Evolutionary conservation across 2,113 vertebrate genomes (phyloP).

Genomic region (Eurypyga helias): DNA sequence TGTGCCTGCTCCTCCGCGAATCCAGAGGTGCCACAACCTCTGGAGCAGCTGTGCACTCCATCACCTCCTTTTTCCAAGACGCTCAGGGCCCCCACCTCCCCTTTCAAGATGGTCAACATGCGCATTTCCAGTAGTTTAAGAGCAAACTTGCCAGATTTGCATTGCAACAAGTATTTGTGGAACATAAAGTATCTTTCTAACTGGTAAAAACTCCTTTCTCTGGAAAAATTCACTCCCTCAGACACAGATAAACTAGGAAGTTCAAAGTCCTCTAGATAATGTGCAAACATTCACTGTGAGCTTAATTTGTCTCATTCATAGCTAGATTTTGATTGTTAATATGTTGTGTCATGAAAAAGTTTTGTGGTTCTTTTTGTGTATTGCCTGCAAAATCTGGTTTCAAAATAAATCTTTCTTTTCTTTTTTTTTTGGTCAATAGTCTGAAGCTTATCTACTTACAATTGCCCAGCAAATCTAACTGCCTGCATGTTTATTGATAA

Average conservation of each 20-base stretch:
- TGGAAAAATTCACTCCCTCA: background rate
- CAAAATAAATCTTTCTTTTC: background rate
- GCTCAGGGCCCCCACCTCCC: background rate
- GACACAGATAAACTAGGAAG: too few relatives aligned
- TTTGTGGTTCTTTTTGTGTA: background rate
- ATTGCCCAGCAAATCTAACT: background rate
- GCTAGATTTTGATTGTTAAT: background rate
- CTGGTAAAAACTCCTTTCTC: background rate
- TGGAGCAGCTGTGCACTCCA: background rate
- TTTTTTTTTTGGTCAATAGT: background rate
- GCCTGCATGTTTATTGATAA: background rate
- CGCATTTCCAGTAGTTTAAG: rapidly evolving
- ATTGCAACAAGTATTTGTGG: background rate
- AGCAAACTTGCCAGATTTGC: background rate
- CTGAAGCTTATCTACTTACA: background rate
- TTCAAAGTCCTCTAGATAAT: background rate
- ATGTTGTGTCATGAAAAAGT: rapidly evolving
- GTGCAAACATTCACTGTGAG: background rate
- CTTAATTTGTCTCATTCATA: background rate
- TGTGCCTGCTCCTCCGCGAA: background rate
- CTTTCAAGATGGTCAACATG: background rate
- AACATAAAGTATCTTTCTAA: background rate
- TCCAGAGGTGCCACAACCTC: background rate
- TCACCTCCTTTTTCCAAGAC: background rate
- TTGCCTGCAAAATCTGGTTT: background rate